phyloP scores from a whole-genome alignment of 2,888 invertebrate genomes.

The Eilema caniola region DNA sequence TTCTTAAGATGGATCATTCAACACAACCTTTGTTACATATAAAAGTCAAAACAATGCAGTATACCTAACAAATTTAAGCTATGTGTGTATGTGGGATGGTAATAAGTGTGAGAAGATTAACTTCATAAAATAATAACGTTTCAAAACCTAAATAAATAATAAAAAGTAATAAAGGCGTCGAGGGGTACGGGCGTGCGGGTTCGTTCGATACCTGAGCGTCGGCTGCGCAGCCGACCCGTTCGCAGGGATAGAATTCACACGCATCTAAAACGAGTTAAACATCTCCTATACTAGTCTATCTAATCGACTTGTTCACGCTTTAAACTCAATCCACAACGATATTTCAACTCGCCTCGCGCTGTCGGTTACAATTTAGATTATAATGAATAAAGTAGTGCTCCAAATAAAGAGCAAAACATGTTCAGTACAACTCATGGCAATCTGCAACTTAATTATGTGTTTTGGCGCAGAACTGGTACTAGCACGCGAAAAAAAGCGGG shows the following conservation, averaged over 20 bases:
- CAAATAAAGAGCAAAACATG: conserved; percentile 43
- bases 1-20: background rate
- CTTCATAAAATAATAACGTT: conserved; percentile 37
- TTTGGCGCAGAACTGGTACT: conserved; percentile 53
- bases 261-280: conserved; percentile 55
- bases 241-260: conserved; percentile 56
- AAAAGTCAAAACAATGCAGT: conserved; percentile 5
- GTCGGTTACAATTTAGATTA: conserved; percentile 45
- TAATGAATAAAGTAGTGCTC: conserved; percentile 39
- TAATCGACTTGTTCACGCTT: conserved; percentile 58
- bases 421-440: conserved; percentile 41
- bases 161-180: conserved; percentile 53
- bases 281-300: conserved; percentile 49
- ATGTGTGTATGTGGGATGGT: conserved; percentile 18
- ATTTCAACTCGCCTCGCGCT: conserved; percentile 44
- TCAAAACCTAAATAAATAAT: conserved; percentile 57
- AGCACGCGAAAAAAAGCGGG: conserved; percentile 59
- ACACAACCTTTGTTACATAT: background rate
- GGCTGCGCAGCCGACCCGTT: conserved; percentile 28
- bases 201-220: conserved; percentile 71
- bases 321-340: conserved; percentile 46
- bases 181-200: conserved; percentile 69
- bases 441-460: conserved; percentile 59
- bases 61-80: background rate
- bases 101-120: conserved; percentile 35